Conservation (phyloP, 2,797 vertebrate species). For the Fringilla coelebs region DNA sequence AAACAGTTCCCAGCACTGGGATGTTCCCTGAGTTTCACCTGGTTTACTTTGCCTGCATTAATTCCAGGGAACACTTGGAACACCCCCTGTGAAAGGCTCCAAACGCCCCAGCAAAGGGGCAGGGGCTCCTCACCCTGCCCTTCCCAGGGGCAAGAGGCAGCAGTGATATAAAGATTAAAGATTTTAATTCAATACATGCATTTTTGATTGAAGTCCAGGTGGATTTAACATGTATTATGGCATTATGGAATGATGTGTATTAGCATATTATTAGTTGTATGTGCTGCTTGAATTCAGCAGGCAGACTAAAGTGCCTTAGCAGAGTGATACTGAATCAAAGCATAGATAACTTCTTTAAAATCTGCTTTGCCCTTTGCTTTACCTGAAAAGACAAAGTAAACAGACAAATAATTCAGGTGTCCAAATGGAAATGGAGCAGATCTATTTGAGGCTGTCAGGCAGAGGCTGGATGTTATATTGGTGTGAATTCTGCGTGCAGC, state of each 20-base stretch:
- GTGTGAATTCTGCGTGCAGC: neutral
- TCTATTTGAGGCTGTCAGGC: neutral
- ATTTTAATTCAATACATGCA: neutral
- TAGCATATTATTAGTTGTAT: neutral
- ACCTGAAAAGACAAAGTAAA: neutral
- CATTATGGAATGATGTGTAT: neutral
- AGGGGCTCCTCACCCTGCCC: neutral
- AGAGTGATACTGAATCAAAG: neutral
- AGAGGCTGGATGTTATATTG: neutral
- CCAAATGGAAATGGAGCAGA: neutral
- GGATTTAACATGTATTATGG: neutral
- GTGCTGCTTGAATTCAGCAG: neutral
- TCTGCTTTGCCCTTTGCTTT: neutral
- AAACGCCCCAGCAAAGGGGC: neutral
- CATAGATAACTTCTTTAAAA: neutral
- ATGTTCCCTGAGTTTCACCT: neutral
- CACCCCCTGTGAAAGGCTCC: neutral
- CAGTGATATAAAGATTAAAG: neutral
- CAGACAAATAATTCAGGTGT: neutral
- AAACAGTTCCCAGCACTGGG: neutral
- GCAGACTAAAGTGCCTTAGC: neutral
- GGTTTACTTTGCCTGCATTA: neutral
- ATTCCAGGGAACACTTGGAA: neutral
- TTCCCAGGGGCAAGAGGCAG: neutral
- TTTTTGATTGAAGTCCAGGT: neutral